Conservation (phyloP, 2,888 invertebrate species). For the Diplazon laetatorius region DNA sequence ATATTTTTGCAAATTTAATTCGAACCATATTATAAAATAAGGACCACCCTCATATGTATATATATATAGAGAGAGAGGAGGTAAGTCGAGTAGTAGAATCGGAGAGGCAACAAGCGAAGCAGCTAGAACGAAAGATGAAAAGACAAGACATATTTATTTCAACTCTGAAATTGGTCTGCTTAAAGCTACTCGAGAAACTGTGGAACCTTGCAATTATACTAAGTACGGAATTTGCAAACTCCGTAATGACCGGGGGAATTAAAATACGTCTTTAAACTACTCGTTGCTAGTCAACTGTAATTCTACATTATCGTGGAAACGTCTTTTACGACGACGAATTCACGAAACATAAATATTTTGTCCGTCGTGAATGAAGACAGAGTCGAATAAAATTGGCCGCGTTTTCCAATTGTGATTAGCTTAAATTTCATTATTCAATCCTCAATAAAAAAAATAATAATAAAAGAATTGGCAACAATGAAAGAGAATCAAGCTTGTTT, state of each 20-base stretch:
- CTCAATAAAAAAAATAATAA: too few species aligned
- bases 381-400: too few species aligned
- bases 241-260: background rate
- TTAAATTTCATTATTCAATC: too few species aligned
- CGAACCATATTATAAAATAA: too few species aligned
- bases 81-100: background rate
- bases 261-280: background rate
- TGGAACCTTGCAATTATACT: slow-evolving; percentile 31
- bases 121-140: slow-evolving; percentile 21
- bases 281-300: background rate
- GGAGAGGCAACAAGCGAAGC: background rate
- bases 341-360: too few species aligned
- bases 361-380: too few species aligned
- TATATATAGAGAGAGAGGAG: slow-evolving; percentile 45
- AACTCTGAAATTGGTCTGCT: background rate
- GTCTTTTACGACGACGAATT: background rate
- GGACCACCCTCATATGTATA: too few species aligned
- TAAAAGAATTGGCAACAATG: too few species aligned
- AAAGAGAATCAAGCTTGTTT: too few species aligned
- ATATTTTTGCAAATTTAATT: too few species aligned
- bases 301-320: background rate
- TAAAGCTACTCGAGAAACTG: background rate
- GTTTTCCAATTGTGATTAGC: too few species aligned
- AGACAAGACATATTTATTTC: slow-evolving; percentile 24
- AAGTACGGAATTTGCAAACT: slow-evolving; percentile 14